Percentiles rank a stretch among this genome's conserved stretches.
phyloP scores from a whole-genome alignment of 2,888 invertebrate genomes.

The Pediacus dermestoides region DNA sequence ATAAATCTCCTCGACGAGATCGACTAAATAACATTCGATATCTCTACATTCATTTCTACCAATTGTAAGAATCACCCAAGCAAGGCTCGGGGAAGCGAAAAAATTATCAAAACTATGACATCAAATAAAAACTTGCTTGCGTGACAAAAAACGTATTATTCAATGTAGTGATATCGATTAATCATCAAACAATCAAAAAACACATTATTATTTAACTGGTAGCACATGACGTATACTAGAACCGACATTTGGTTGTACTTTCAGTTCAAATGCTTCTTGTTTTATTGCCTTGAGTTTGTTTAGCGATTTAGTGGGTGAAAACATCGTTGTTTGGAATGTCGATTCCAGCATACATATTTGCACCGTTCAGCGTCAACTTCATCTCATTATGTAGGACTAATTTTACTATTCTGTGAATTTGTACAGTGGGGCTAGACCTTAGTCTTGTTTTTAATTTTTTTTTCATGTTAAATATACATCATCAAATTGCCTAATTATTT shows the following conservation, averaged over 20 bases:
- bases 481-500: constrained; percentile 38
- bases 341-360: too few relatives aligned
- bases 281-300: too few relatives aligned
- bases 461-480: constrained; percentile 35
- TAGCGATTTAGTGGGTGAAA: too few relatives aligned
- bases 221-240: too few relatives aligned
- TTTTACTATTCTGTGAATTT: constrained; percentile 39
- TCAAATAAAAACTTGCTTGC: constrained; percentile 23
- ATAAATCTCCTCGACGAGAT: constrained; percentile 46
- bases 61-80: constrained; percentile 14
- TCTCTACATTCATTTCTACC: constrained; percentile 35
- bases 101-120: constrained; percentile 8
- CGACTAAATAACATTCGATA: constrained; percentile 31
- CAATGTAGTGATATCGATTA: constrained; percentile 32
- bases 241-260: too few relatives aligned
- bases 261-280: too few relatives aligned
- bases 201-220: constrained; percentile 39
- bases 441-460: constrained; percentile 33
- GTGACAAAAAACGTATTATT: constrained; percentile 17
- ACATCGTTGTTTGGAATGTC: too few relatives aligned
- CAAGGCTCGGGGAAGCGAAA: constrained; percentile 14
- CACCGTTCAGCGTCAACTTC: too few relatives aligned
- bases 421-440: constrained; percentile 44
- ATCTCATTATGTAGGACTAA: constrained; percentile 38
- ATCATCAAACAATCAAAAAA: constrained; percentile 41